Base-by-base conservation (phyloP, 2,888 invertebrate genomes). In the Myopa testacea region DNA sequence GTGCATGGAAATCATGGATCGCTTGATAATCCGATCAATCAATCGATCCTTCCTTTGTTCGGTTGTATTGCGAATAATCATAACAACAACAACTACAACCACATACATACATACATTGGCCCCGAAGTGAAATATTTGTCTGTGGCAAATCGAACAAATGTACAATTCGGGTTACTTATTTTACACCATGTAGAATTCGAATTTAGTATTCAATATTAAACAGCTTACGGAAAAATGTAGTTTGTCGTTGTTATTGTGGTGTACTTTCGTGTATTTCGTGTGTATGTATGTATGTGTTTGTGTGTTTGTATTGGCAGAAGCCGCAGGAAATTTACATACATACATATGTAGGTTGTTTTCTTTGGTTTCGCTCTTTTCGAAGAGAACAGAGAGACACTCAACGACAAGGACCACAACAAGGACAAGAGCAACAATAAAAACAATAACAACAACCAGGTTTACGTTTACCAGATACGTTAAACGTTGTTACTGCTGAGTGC, bases 91-190 rank as follows among this genome's bases (percentile, higher is more conserved):
- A 40, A 8, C 40, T 40, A 8, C 4, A n/a, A n/a, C n/a, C n/a
- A n/a, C n/a, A n/a, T n/a, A n/a, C n/a, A n/a, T n/a, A n/a, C n/a
- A n/a, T n/a, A n/a, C n/a, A n/a, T 45, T 45, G 45, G 45, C 26
- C 26, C 26, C 26, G 45, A 37, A 12, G 34, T 34, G 5, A 63
- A 63, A 34, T 63, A 34, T 45, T n/a, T 69, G 45, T 69, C 50
- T 69, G 69, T 6, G 4, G 26, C 69, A 26, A 69, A 69, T 69
- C 52, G 50, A 69, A 69, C 69, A 69, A 69, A 69, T 45, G 45
- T 69, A 50, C 40, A 40, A 40, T 38, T 38, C 60, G 19, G 26
- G 19, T 26, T 60, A 26, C 26, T 60, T 63, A 12, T 8, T 34
- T 63, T 34, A 37, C 26, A 40, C 40, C 38, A 37, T n/a, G 40